Base-by-base conservation (phyloP, 1,140 invertebrate species). In the Tachypleus tridentatus region DNA sequence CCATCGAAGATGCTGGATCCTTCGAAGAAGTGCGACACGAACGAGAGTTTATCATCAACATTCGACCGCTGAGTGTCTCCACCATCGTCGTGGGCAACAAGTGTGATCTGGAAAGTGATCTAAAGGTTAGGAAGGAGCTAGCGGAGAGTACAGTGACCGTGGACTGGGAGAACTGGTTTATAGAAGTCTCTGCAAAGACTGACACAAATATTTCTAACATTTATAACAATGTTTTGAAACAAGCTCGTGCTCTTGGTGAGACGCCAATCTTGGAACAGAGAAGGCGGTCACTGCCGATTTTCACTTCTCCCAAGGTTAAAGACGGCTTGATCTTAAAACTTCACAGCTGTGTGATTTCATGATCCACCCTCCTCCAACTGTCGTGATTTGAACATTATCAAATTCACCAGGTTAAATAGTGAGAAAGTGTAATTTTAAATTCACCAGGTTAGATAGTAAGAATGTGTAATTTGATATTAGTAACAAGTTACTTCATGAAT, bases 31-130 rank as follows among this genome's bases (percentile, higher is more conserved):
- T 88, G 8, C 84, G 87, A 64, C 81, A 85, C 57, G 80, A 92
- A 58, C 79, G 88, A 56, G 87, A 91, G 70, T 87, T 90, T 74
- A 89, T 93, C 71, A 74, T 89, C 59, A 87, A 91, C 74, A 86
- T 86, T 0, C 89, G 89, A 74, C n/a, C n/a, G n/a, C n/a, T n/a
- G n/a, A 83, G 83, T 5, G 86, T 91, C 1, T 90, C 91, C 0
- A 92, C 93, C 66, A 91, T 94, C 11, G 85, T 95, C 6, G 91
- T 94, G 3, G 91, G 87, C 11, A 95, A 95, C 75, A 95, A 95
- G 77, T 81, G 85, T 50, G 91, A 95, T 75, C 76, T 91, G 9
- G 82, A 84, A 48, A 65, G 66, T 4, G 81, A 85, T 5, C 68
- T 74, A 51, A 54, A 48, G 11, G 70, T 76, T 11, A 57, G 65